Evolutionary conservation across 2,888 invertebrate species (phyloP), one percentile per base, ranked within the genome.

Genomic region (Phengaris alcon): DNA sequence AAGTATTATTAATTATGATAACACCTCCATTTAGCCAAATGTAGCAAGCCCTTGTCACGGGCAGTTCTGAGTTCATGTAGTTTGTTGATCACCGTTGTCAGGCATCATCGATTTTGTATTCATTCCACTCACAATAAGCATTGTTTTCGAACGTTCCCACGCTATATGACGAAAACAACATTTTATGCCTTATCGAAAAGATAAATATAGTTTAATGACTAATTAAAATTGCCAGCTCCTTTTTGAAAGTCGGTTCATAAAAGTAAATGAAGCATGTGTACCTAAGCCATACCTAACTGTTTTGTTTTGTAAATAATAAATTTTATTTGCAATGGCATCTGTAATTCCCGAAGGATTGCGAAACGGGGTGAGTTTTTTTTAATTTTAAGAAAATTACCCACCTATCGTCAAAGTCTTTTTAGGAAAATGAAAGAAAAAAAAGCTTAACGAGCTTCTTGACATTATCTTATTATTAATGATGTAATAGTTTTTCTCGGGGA

Each of bases 41-140:
- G 15, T 12, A 64, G 4, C 35, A 15, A 6, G 64, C 64, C 64
- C 64, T 64, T 64, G 35, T 13, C 35, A 44, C 44, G 13, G 35
- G 64, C 35, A 64, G 59, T 64, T 12, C 9, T 6, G 0, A 35
- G 35, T 76, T 74, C 74, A 69, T 78, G 78, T 78, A 75, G 77
- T 78, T 77, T 81, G 81, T 78, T 74, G 79, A 74, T 74, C 13
- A 22, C 81, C 85, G 91, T 93, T 89, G 93, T 92, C 90, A 86
- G 81, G 93, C 93, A 83, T 78, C 80, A 91, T 91, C 85, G 92
- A 91, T 91, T 90, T 87, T 78, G 51, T 82, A 77, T 81, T 75
- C 76, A 70, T 74, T 73, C 59, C 75, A 75, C 75, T 77, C 77
- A 72, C 73, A 69, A 57, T 64, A 64, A 70, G 74, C 76, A 77